Evolutionary conservation across 2,888 invertebrate genomes (phyloP).

Genomic region (Zaprionus bogoriensis): DNA sequence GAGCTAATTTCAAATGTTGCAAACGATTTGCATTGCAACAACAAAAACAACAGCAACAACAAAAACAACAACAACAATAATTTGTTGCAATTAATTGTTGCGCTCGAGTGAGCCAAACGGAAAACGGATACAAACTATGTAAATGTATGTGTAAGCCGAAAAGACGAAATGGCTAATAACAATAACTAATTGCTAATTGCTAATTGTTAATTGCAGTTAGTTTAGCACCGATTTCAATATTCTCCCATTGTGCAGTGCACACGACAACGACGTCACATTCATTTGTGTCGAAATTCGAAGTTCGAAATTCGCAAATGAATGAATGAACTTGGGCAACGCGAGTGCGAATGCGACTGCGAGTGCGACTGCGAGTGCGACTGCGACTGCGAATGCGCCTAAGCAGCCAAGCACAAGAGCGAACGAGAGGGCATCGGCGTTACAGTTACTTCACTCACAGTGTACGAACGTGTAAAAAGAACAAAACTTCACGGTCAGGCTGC

Average conservation of each 20-base stretch:
- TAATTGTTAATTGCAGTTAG: conserved; percentile 62
- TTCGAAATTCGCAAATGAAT: conserved; percentile 60
- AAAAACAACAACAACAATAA: conserved; percentile 20
- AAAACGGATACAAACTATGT: conserved; percentile 48
- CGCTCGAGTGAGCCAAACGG: conserved; percentile 70
- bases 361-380: too few species aligned
- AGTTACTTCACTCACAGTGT: conserved; percentile 26
- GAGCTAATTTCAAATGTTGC: conserved; percentile 42
- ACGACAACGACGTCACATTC: too few species aligned
- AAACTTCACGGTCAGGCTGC: conserved; percentile 59
- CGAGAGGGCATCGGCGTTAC: conserved; percentile 11
- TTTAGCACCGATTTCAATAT: conserved; percentile 63
- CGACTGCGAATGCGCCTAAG: too few species aligned
- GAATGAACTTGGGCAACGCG: conserved; percentile 65
- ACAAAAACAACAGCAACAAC: conserved; percentile 11
- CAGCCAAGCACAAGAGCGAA: too few species aligned
- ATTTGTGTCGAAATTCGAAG: too few species aligned
- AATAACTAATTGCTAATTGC: conserved; percentile 12
- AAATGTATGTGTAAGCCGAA: conserved; percentile 21
- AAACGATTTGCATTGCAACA: conserved; percentile 60
- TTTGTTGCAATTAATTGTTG: conserved; percentile 76
- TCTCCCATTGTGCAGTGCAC: too few species aligned
- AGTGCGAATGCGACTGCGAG: too few species aligned
- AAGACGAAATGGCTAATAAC: conserved; percentile 47
- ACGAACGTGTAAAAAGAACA: conserved; percentile 56